phyloP scores from a whole-genome alignment of 2,797 vertebrate species.

The Clarias pachynema region DNA sequence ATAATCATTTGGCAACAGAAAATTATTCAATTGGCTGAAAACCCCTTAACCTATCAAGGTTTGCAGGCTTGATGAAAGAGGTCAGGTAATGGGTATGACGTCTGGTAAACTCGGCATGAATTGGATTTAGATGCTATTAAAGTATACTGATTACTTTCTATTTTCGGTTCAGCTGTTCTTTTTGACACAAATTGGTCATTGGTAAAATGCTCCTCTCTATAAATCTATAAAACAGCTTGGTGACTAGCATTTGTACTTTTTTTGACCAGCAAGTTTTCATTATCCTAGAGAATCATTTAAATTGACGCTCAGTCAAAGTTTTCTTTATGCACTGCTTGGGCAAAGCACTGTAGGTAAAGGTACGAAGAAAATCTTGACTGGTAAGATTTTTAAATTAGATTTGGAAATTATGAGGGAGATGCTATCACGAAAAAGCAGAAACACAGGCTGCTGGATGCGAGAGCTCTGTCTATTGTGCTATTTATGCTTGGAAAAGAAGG shows the following conservation, averaged over 20 bases:
- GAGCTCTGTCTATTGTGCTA: constrained; percentile 30
- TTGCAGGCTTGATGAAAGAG: constrained; percentile 47
- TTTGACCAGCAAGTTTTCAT: neutral
- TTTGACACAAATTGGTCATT: constrained; percentile 70
- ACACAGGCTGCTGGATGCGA: constrained; percentile 53
- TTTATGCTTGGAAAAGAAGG: neutral
- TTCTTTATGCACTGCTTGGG: neutral
- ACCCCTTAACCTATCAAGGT: constrained; percentile 72
- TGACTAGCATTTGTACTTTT: constrained; percentile 49
- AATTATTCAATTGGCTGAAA: constrained; percentile 63
- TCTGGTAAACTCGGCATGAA: constrained; percentile 58
- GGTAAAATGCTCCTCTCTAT: constrained; percentile 49
- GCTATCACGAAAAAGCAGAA: constrained; percentile 53
- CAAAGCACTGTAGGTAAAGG: neutral
- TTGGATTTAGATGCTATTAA: neutral
- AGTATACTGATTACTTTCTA: neutral
- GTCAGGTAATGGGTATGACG: constrained; percentile 63
- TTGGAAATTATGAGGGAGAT: neutral
- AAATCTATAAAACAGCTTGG: constrained; percentile 56
- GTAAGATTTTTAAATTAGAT: too few species aligned
- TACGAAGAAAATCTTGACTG: too few species aligned
- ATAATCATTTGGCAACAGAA: constrained; percentile 57
- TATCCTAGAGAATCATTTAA: neutral
- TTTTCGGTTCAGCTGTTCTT: constrained; percentile 56
- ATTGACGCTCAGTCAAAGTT: neutral